A percentile compares a stretch with the other conserved stretches of the same genome.
These are phyloP conservation scores for Carassius gibelio DNA, from an alignment of 2,113 vertebrate species.

Conservation along the genomic window DNA sequence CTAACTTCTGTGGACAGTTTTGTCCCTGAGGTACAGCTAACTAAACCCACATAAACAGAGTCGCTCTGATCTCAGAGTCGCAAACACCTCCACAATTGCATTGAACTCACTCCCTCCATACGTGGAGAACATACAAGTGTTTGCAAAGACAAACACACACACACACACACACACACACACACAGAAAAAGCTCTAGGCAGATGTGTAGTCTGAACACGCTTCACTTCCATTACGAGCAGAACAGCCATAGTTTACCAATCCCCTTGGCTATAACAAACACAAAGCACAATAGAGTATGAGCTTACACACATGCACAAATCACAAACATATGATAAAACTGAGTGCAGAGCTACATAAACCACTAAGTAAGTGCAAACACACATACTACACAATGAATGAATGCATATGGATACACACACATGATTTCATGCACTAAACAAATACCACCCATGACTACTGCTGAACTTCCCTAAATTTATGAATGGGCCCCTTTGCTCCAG, in stretches of 20 bases:
- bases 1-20: not conserved
- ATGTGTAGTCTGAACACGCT: constrained; percentile 36
- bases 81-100: constrained; percentile 14
- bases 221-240: constrained; percentile 19
- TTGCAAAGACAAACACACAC: not conserved
- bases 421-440: not conserved
- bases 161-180: constrained; percentile 1
- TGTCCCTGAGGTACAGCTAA: not conserved
- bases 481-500: not conserved
- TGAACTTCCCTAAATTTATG: not conserved
- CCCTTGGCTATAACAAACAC: constrained; percentile 2
- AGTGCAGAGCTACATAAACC: not conserved
- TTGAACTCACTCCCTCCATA: constrained; percentile 6
- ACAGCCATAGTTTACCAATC: constrained; percentile 12
- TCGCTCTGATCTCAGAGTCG: not conserved
- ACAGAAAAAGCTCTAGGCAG: not conserved
- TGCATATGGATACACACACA: not conserved
- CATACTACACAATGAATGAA: not conserved
- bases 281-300: not conserved
- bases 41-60: not conserved
- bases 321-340: not conserved
- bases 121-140: constrained; percentile 6
- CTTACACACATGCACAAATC: constrained; percentile 12
- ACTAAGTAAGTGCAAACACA: not conserved
- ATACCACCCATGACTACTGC: constrained; percentile 8